Evolutionary conservation across 1,140 invertebrate genomes (phyloP), one percentile per base, ranked within the genome.

Genomic region (Ylistrum balloti): DNA sequence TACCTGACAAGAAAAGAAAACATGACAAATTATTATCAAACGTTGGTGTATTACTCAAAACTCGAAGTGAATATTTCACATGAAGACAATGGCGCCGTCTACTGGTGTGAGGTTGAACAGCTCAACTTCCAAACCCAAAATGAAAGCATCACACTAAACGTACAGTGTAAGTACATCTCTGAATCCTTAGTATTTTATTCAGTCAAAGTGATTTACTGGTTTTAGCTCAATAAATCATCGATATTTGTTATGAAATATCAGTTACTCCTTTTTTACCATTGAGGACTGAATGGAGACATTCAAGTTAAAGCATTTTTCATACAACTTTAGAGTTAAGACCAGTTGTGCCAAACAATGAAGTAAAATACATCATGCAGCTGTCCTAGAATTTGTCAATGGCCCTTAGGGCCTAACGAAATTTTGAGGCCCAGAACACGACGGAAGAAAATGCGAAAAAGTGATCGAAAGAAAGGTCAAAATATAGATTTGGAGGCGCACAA

Each of bases 31-130:
- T 17, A 74, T 28, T 74, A 74, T 11, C 56, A 74, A 74, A 5
- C 5, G 13, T 5, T 74, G 28, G 56, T 74, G n/a, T 74, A 28
- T 74, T 74, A 74, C 56, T 74, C 22, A 7, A 5, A 74, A n/a
- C 5, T 74, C 56, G 28, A 5, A n/a, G 56, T 74, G 22, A 74
- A 74, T 28, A 22, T 74, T 5, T 74, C 56, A 28, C n/a, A n/a
- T 28, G 56, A 74, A 74, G 56, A 74, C 56, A 74, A 74, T 74
- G 56, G 56, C 28, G 56, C 56, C 22, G 56, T 74, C 56, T 74
- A 74, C 13, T 28, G 5, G n/a, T 74, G 56, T 11, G 5, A 74
- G n/a, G 22, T 74, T 74, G 56, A 28, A 2, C 56, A 74, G 56
- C 5, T 28, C 5, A 74, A 74, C n/a, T 74, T 74, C 17, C 22